These are phyloP conservation scores for Dallia pectoralis DNA, from an alignment of 2,797 vertebrate genomes.

Conservation along the genomic window DNA sequence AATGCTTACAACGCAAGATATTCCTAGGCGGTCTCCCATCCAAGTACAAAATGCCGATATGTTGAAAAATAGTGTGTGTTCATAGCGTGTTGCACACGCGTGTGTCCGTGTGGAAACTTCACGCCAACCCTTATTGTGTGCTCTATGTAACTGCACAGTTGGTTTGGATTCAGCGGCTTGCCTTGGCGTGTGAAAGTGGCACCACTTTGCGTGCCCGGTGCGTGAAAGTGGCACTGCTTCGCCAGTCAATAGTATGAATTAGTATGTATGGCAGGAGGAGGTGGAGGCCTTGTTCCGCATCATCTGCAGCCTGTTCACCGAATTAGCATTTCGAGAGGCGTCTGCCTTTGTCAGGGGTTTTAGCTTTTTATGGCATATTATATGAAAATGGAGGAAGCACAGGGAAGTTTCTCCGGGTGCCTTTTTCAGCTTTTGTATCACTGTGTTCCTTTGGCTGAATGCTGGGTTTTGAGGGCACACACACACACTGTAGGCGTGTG, in stretches of 20 bases:
- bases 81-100: constrained; percentile 32
- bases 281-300: constrained; percentile 74
- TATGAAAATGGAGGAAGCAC: constrained; percentile 20
- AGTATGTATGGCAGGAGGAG: constrained; percentile 68
- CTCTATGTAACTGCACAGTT: constrained; percentile 58
- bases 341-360: constrained; percentile 57
- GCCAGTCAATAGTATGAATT: constrained; percentile 76
- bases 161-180: constrained; percentile 56
- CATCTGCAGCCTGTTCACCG: constrained; percentile 70
- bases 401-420: not conserved
- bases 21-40: too few species aligned
- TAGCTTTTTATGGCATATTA: constrained; percentile 33
- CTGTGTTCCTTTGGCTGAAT: constrained; percentile 19
- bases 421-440: constrained; percentile 40
- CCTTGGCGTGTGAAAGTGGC: constrained; percentile 69
- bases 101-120: constrained; percentile 51
- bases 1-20: too few species aligned
- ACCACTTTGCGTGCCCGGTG: constrained; percentile 62
- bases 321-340: constrained; percentile 73
- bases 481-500: constrained; percentile 48
- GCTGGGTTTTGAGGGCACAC: constrained; percentile 27
- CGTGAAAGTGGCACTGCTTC: constrained; percentile 72
- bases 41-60: constrained; percentile 3
- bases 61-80: constrained; percentile 17
- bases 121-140: constrained; percentile 51